Evolutionary conservation across 2,888 invertebrate species (phyloP), one percentile per base, ranked within the genome.

Genomic region (Hemicrepidius hirtus): DNA sequence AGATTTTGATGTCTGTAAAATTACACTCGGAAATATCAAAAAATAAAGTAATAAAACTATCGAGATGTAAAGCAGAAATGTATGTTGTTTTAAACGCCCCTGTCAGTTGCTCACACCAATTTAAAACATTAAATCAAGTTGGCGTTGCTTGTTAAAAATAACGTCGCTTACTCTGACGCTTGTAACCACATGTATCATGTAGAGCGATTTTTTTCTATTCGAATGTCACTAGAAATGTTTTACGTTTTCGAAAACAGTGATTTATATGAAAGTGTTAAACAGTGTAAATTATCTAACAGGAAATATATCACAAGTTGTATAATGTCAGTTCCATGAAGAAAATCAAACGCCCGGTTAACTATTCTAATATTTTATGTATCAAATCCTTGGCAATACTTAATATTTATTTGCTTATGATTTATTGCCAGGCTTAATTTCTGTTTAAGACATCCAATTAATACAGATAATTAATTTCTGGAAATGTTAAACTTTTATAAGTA

Each of bases 81-180:
- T 78, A 75, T 75, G 76, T 79, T 77, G 74, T 79, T 78, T 78
- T 79, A 79, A 79, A 73, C 73, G 73, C 63, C 63, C 70, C 77
- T 79, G 79, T 79, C 79, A 78, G 75, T 76, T 73, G 73, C 75
- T 78, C 79, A 75, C 75, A 78, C 79, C 77, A 78, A 79, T 79
- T 79, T 79, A 74, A 78, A 76, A 78, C 76, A 75, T 78, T 79
- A 79, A 79, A 78, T 79, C 76, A 75, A 77, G 73, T 71, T 76
- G 77, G 73, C 76, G 77, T 75, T 74, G 72, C 77, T 70, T 72
- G 76, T 72, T 75, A 76, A 79, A 79, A 79, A 79, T 77, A 77
- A 74, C 75, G 68, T 53, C 68, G 71, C 65, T 67, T 73, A 73
- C 57, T 68, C 66, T 74, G 71, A 73, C 67, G 70, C 73, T 70